Base-by-base conservation (phyloP, 2,113 vertebrate species). In the Nesoenas mayeri region DNA sequence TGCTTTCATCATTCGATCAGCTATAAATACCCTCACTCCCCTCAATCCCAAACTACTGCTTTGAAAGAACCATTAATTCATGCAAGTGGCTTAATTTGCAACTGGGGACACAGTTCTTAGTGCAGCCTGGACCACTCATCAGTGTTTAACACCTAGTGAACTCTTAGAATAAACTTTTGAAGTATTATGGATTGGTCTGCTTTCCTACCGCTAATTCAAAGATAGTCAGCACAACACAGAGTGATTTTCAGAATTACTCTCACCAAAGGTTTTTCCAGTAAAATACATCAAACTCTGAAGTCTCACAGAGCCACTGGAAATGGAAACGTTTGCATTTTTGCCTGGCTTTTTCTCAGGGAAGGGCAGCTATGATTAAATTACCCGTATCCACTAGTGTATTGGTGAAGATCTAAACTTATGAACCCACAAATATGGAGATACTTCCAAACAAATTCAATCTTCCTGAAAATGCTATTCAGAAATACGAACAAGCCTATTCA, bases 391-490 rank as follows among this genome's bases (percentile, higher is more conserved):
- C 42, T 66, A 26, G 5, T 58, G 54, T 50, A 44, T 50, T 73
- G 40, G 17, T 77, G 44, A 85, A 73, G n/a, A 65, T 32, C 42
- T 91, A 83, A 82, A 83, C 48, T 88, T 65, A 54, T 47, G 94
- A 94, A 72, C 21, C 57, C 88, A 81, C 64, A 92, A 32, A 38
- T 60, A 31, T 20, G 70, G 29, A 40, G 31, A 50, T 53, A 73
- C 21, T 93, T 81, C 54, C 48, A 95, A 79, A 84, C 7, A 82
- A 81, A 78, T 89, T 88, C 91, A 93, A 58, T 57, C 31, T 85
- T 47, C 50, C 57, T 93, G 72, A 58, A 88, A 95, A 89, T 78
- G 58, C 44, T 72, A 61, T 61, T 88, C 47, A 85, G 69, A 95
- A 94, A 71, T 54, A 50, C 2, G 65, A 95, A 61, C 12, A 86